Base-by-base conservation (phyloP, 1,140 invertebrate genomes). In the Drosophila obscura region DNA sequence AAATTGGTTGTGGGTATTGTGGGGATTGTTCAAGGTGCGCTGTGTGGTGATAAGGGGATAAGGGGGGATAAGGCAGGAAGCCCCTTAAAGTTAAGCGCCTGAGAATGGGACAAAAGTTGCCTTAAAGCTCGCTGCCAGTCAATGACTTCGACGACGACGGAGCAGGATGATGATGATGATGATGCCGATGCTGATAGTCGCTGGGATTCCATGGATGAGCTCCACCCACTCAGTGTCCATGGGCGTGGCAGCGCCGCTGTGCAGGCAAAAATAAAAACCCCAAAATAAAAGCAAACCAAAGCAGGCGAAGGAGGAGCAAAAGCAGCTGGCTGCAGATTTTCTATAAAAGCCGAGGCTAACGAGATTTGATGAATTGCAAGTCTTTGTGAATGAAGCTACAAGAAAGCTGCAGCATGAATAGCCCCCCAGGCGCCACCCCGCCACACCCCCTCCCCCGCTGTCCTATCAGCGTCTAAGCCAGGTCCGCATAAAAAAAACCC, bases 361-460 rank as follows among this genome's bases (percentile, higher is more conserved):
- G 80, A 84, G 80, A 84, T 84, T 84, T 84, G 80, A 84, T 84
- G 80, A 84, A 84, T 84, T 84, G 80, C 80, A 73, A 85, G 77
- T 84, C 80, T 85, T 85, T 84, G 81, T 84, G 81, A 73, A 80
- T 85, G 77, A 76, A 75, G 73, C 73, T 68, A 60, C 73, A 75
- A 75, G 72, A 76, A 85, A 85, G 73, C 81, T 80, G 60, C 67
- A 84, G 80, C 81, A 65, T 85, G 77, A 66, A 80, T 72, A 67
- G 80, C 50, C 57, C 51, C 51, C 53, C 39, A 41, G 69, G 39
- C 49, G 22, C 46, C 43, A n/a, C 51, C 5, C 48, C 5, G 7
- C 39, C 28, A 0, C 2, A 11, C 19, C 1, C 31, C n/a, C 11
- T 7, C 15, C 11, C 7, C 15, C 31, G 26, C 11, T 44, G 16